Conservation (phyloP, 2,113 vertebrate species). For the Rattus norvegicus region DNA sequence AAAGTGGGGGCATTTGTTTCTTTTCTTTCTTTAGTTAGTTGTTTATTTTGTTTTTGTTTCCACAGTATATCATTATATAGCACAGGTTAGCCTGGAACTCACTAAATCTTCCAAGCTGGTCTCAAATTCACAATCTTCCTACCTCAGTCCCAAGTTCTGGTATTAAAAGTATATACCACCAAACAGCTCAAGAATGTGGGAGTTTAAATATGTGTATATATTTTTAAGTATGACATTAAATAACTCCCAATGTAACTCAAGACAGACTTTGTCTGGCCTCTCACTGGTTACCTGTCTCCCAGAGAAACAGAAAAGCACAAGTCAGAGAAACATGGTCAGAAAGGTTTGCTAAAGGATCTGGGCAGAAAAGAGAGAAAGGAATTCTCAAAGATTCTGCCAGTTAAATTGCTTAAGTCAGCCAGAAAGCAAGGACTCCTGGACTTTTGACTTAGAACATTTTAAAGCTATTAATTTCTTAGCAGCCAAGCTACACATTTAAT, state of each 20-base stretch:
- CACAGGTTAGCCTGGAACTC: not conserved
- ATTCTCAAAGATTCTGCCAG: not conserved
- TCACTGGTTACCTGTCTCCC: not conserved
- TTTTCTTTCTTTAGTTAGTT: not conserved
- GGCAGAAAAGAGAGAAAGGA: not conserved
- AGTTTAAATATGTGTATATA: no score
- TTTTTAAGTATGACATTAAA: not conserved
- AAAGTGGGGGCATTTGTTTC: not conserved
- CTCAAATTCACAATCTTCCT: not conserved
- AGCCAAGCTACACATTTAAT: not conserved
- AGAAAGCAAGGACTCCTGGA: not conserved
- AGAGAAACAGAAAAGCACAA: slow-evolving; percentile 6
- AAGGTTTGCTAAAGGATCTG: not conserved
- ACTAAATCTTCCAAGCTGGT: not conserved
- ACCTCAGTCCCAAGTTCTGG: not conserved
- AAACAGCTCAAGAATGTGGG: no score
- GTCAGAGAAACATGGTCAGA: not conserved
- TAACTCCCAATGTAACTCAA: not conserved
- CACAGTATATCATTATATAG: not conserved
- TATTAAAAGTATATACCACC: not conserved
- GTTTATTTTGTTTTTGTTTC: not conserved
- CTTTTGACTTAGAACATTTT: not conserved
- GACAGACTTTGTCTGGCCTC: not conserved
- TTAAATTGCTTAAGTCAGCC: not conserved
- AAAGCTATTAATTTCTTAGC: not conserved